These are phyloP conservation scores for Sphaeridia pumilis DNA, from an alignment of 2,888 invertebrate species.

Conservation along the genomic window DNA sequence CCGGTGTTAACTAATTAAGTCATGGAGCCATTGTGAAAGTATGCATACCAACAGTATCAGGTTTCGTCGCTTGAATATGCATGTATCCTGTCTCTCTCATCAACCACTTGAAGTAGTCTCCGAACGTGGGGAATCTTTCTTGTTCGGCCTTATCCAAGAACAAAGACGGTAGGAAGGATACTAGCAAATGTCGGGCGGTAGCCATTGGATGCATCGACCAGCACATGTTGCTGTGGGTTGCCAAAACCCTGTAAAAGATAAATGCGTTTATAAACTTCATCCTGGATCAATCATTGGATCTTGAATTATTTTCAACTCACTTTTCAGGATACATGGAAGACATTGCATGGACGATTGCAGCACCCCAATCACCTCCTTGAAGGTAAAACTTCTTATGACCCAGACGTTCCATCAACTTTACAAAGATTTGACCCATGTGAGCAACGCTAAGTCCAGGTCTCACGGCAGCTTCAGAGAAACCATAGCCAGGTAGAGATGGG, in stretches of 20 bases:
- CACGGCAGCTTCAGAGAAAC: constrained; percentile 44
- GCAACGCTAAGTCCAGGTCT: constrained; percentile 38
- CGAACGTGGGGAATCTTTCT: constrained; percentile 36
- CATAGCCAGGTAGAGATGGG: constrained; percentile 47
- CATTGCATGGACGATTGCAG: constrained; percentile 40
- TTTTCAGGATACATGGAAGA: constrained; percentile 39
- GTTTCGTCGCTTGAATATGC: constrained; percentile 75
- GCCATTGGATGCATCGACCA: constrained; percentile 37
- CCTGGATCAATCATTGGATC: neutral
- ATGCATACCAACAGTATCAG: constrained; percentile 69
- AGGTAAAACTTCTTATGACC: constrained; percentile 41
- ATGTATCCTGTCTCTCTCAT: constrained; percentile 46
- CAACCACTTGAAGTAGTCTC: constrained; percentile 31
- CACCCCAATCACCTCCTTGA: constrained; percentile 48
- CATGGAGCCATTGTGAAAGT: neutral
- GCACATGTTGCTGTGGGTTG: constrained; percentile 56
- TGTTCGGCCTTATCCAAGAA: constrained; percentile 36
- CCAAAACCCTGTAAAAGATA: constrained; percentile 42
- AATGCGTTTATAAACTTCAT: neutral
- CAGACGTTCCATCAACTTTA: constrained; percentile 43
- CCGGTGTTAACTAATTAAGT: neutral
- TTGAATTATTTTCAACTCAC: constrained; percentile 7
- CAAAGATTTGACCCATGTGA: constrained; percentile 36
- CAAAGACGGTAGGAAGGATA: constrained; percentile 34
- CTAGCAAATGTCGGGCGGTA: constrained; percentile 35